Percentiles rank a stretch among this genome's conserved stretches.
Conservation (phyloP, 2,888 invertebrate species). For the Cataglyphis cursor region DNA sequence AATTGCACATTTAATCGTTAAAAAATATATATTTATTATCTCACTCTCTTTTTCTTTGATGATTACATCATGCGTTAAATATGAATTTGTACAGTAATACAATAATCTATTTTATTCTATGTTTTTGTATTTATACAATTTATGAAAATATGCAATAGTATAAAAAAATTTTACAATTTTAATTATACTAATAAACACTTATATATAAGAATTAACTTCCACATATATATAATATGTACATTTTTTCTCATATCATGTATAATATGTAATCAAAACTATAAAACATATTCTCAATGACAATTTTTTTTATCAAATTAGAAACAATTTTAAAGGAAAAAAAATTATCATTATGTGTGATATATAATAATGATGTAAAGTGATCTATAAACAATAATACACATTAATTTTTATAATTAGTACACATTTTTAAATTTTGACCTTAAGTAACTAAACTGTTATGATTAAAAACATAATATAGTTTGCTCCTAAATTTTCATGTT, state of each 20-base stretch:
- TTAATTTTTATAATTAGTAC: conserved; percentile 4
- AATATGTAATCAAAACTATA: not conserved
- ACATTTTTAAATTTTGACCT: not conserved
- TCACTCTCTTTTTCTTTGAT: not conserved
- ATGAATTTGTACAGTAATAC: not conserved
- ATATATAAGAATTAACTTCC: not conserved
- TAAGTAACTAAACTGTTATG: not conserved
- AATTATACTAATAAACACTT: not conserved
- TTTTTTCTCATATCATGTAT: not conserved
- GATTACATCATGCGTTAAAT: not conserved
- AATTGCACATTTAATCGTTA: not conserved
- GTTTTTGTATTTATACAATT: not conserved
- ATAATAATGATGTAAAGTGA: not conserved
- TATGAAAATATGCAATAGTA: not conserved
- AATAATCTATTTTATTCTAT: not conserved
- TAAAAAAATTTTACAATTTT: not conserved
- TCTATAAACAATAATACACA: not conserved
- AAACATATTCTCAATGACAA: not conserved
- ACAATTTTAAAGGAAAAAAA: not conserved
- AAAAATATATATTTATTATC: conserved; percentile 33
- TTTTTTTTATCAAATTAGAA: not conserved
- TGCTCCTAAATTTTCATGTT: not conserved
- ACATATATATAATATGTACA: not conserved
- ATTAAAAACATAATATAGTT: not conserved
- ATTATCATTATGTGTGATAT: not conserved